phyloP scores from a whole-genome alignment of 2,113 vertebrate species.

The Gavia stellata region DNA sequence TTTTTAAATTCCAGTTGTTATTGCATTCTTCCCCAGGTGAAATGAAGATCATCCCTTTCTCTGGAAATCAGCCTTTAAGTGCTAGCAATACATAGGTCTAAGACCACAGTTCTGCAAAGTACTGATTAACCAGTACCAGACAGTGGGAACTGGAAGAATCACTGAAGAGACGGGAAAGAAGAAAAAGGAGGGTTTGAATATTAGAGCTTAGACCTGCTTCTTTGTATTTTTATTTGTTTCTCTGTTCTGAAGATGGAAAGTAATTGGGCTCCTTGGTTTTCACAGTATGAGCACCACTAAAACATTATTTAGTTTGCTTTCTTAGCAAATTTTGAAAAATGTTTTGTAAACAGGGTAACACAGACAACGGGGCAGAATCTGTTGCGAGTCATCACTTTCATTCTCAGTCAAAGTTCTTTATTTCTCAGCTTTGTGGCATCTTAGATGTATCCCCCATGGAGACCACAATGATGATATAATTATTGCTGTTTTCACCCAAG shows the following conservation, averaged over 20 bases:
- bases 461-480: background rate
- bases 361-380: background rate
- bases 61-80: background rate
- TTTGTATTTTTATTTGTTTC: background rate
- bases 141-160: background rate
- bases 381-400: background rate
- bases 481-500: background rate
- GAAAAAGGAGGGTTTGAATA: background rate
- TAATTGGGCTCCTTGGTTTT: background rate
- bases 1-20: background rate
- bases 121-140: background rate
- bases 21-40: background rate
- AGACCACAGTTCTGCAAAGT: background rate
- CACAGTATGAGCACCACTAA: background rate
- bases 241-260: background rate
- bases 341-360: background rate
- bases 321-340: background rate
- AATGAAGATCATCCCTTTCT: background rate
- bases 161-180: background rate
- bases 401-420: constrained; percentile 26
- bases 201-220: background rate
- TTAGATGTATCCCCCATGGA: background rate
- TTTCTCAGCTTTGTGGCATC: background rate
- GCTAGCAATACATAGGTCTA: background rate
- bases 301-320: background rate